Evolutionary conservation across 2,113 vertebrate species (phyloP), one percentile per base, ranked within the genome.

Genomic region (Chaetura pelagica): DNA sequence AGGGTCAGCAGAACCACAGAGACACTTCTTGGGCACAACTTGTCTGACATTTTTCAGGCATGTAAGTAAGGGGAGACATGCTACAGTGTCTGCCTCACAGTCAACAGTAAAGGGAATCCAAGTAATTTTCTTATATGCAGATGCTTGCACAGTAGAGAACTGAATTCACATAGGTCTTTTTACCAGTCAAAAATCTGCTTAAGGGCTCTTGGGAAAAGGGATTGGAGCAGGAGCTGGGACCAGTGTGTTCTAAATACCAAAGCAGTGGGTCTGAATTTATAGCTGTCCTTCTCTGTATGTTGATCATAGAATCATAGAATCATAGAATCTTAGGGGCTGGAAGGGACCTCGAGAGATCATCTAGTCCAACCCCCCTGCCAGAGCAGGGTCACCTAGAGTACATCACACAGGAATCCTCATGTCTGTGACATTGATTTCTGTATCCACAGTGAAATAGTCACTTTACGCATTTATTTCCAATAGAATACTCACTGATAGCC

Each of bases 391-490:
- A n/a, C n/a, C n/a, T n/a, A n/a, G n/a, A n/a, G n/a, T n/a, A n/a
- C n/a, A n/a, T n/a, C n/a, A n/a, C n/a, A n/a, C n/a, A n/a, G n/a
- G n/a, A n/a, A n/a, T 83, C 19, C 9, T 95, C 23, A 18, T 5
- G 5, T 66, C 64, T 80, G n/a, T 73, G 84, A 12, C 63, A 93
- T 15, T 42, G 76, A 88, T 88, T 92, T 94, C 80, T 63, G 5
- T 34, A 55, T 32, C 24, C 21, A 58, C 52, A 52, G 32, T 74
- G 55, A 95, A 97, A 84, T 10, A 46, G 46, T 32, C 77, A 88
- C 38, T 88, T 93, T 58, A 68, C 4, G 13, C 35, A 74, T 91
- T 90, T 58, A 62, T 90, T 96, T 96, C 75, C 96, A 85, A 90
- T 75, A 83, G 64, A 59, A 68, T 90, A 59, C 75, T 94, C 94